A percentile compares a stretch with the other conserved stretches of the same genome.
Evolutionary conservation across 2,797 vertebrate genomes (phyloP).

Genomic region (Cottoperca gobio): DNA sequence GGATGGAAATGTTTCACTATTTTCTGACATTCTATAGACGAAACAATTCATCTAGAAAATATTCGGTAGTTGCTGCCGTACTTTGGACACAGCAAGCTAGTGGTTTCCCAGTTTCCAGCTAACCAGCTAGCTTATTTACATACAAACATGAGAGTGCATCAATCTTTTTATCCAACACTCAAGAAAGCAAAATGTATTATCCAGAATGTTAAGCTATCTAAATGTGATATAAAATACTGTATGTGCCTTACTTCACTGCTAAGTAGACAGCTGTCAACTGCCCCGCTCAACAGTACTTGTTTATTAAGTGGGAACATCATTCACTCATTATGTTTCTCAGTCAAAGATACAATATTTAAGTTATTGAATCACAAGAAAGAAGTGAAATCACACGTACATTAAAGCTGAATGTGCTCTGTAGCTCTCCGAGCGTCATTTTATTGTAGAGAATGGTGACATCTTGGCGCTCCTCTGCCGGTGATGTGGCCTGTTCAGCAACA

Average conservation of each 20-base stretch:
- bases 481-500: conserved; percentile 88
- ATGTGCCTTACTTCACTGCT: background rate
- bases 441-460: conserved; percentile 94
- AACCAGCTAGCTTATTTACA: background rate
- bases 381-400: conserved; percentile 85
- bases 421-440: conserved; percentile 90
- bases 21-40: too few relatives aligned
- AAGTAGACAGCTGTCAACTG: background rate
- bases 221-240: too few relatives aligned
- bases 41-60: too few relatives aligned
- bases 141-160: background rate
- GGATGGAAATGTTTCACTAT: too few relatives aligned
- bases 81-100: too few relatives aligned
- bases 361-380: background rate
- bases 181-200: too few relatives aligned
- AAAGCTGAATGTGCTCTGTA: conserved; percentile 89
- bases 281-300: background rate
- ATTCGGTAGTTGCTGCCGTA: too few relatives aligned
- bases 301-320: background rate
- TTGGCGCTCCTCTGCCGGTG: conserved; percentile 91
- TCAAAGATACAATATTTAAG: background rate
- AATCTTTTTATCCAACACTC: background rate
- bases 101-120: background rate
- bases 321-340: background rate
- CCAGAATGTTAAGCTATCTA: too few relatives aligned